Base-by-base conservation (phyloP, 2,113 vertebrate species). In the Bungarus multicinctus region DNA sequence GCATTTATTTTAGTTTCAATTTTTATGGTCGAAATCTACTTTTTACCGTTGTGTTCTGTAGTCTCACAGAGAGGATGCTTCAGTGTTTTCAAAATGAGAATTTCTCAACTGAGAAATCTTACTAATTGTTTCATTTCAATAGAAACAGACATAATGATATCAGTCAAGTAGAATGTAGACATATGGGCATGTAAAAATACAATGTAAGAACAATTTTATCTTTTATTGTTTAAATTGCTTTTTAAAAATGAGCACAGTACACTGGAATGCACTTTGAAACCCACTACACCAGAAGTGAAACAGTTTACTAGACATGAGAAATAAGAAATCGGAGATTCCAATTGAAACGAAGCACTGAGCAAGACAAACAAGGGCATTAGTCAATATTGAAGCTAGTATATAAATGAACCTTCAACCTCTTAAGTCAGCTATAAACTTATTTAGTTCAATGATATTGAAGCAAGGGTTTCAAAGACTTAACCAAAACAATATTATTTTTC, bases 21-120 rank as follows among this genome's bases (percentile, higher is more conserved):
- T 94, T 91, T 30, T 94, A 95, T 95, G 91, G 94, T 87, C 93
- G 91, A 93, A 58, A 89, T 91, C 85, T 88, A 91, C 94, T 47
- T 90, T 18, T 93, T 87, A 88, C 91, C 88, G 90, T 6, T 43
- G 74, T 64, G 74, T 90, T 45, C 88, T 93, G 57, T 94, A 91
- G 89, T 90, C 91, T 93, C 47, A 50, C 92, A 91, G n/a, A 74
- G 85, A 53, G 25, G 0, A n/a, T 58, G 34, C 92, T 94, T 85
- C 39, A 94, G 52, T 20, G 18, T 0, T 85, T 53, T 52, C 45
- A 92, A 18, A 22, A 43, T 92, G 90, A 85, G 90, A 93, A 45
- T 93, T 12, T 95, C 94, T 93, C 27, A 86, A 1, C 45, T 88
- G 87, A 64, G 69, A 69, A 85, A 89, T 91, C 74, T 47, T 22